Evolutionary conservation across 2,888 invertebrate genomes (phyloP).

Genomic region (Thumatha senex): DNA sequence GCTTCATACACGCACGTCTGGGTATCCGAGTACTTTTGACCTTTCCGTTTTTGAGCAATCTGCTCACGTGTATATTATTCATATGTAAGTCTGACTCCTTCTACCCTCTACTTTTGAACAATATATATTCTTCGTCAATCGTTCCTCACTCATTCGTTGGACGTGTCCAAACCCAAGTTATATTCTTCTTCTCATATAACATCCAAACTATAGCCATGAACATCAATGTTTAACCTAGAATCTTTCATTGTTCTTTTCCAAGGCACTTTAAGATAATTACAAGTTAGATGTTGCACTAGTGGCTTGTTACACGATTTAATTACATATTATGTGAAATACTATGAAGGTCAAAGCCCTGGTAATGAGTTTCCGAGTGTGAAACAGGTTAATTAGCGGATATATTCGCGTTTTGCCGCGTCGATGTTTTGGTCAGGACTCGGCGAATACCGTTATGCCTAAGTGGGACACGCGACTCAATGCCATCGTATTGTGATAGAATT

Average conservation of each 20-base stretch:
- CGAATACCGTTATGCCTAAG: slow-evolving; percentile 60
- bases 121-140: no score
- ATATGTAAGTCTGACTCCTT: no score
- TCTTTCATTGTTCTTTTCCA: slow-evolving; percentile 27
- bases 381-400: slow-evolving; percentile 66
- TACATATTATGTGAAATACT: slow-evolving; percentile 41
- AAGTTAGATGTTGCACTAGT: slow-evolving; percentile 16
- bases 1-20: no score
- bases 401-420: slow-evolving; percentile 42
- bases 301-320: slow-evolving; percentile 34
- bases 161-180: no score
- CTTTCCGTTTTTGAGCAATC: no score
- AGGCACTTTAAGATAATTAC: slow-evolving; percentile 27
- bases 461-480: slow-evolving; percentile 54
- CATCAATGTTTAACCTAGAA: slow-evolving; percentile 23
- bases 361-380: slow-evolving; percentile 49
- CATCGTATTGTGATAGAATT: slow-evolving; percentile 39
- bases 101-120: no score
- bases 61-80: no score
- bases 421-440: slow-evolving; percentile 61
- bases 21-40: no score
- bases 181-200: neutral
- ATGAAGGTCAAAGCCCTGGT: slow-evolving; percentile 56
- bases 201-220: slow-evolving; percentile 12
- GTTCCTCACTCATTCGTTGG: no score